These are phyloP conservation scores for Trissolcus brochymenae DNA, from an alignment of 2,888 invertebrate species.

Conservation along the genomic window DNA sequence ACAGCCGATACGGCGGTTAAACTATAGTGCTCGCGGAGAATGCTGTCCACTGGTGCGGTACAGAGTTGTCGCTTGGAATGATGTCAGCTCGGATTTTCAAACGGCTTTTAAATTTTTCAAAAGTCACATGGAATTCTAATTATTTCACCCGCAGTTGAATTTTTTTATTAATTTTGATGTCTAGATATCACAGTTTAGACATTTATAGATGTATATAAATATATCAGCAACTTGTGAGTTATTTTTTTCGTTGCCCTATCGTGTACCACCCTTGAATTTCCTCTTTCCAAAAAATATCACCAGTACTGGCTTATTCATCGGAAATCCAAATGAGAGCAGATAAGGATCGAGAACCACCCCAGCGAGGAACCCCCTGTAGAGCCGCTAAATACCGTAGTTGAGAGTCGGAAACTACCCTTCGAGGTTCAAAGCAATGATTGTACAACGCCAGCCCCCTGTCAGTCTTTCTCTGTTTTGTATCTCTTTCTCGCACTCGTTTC, in stretches of 20 bases:
- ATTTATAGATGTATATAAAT: neutral
- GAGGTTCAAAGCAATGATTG: constrained; percentile 72
- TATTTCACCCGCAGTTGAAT: neutral
- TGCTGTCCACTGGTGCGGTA: constrained; percentile 61
- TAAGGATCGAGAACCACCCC: constrained; percentile 52
- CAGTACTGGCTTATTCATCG: constrained; percentile 36
- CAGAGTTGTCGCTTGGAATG: constrained; percentile 70
- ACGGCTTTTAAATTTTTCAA: neutral
- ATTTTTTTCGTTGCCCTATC: too few species aligned
- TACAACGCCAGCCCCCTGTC: constrained; percentile 59
- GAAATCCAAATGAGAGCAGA: constrained; percentile 52
- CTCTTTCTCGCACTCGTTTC: constrained; percentile 40
- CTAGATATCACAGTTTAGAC: neutral
- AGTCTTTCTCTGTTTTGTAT: constrained; percentile 24
- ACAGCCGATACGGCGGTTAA: constrained; percentile 71
- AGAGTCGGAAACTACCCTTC: constrained; percentile 64
- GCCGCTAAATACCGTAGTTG: constrained; percentile 69
- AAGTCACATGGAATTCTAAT: too few species aligned
- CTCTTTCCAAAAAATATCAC: constrained; percentile 28
- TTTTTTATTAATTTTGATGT: neutral
- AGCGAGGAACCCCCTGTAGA: constrained; percentile 66
- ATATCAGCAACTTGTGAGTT: neutral
- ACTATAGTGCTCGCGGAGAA: constrained; percentile 53
- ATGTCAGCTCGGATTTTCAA: constrained; percentile 61
- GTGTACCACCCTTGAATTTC: constrained; percentile 15